Conservation (phyloP, 2,888 invertebrate species). For the Phania funesta region DNA sequence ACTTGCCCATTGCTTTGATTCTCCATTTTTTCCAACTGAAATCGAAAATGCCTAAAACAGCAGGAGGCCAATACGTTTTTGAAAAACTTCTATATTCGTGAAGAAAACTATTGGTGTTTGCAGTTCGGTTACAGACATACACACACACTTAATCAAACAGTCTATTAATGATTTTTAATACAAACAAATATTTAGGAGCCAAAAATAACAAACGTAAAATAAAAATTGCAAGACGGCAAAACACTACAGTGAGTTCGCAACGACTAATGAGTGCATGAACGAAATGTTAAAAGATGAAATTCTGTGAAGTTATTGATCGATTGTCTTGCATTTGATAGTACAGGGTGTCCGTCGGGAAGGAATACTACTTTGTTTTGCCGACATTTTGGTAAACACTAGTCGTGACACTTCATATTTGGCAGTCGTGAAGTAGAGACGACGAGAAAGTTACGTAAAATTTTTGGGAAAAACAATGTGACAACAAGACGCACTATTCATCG, state of each 20-base stretch:
- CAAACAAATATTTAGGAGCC: constrained; percentile 30
- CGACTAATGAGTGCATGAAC: background rate
- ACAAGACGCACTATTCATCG: no score
- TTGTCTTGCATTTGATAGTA: no score
- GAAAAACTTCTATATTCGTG: background rate
- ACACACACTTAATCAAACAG: constrained; percentile 1
- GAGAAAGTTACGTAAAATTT: no score
- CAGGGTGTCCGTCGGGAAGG: no score
- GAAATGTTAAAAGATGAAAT: background rate
- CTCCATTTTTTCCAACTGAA: background rate
- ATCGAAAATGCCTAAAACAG: constrained; percentile 15
- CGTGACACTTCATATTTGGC: no score
- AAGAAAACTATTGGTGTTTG: constrained; percentile 29
- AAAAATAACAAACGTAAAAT: constrained; percentile 51
- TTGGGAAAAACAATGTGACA: no score
- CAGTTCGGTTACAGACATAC: constrained; percentile 33
- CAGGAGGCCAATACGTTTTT: constrained; percentile 34
- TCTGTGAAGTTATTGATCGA: no score
- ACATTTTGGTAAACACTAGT: no score
- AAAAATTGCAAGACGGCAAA: background rate
- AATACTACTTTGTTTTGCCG: no score
- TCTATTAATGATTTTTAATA: constrained; percentile 44
- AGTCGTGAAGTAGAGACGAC: no score
- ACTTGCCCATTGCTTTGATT: background rate
- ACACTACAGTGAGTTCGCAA: background rate